Base-by-base conservation (phyloP, 2,797 vertebrate genomes). In the Alexandromys oeconomus region DNA sequence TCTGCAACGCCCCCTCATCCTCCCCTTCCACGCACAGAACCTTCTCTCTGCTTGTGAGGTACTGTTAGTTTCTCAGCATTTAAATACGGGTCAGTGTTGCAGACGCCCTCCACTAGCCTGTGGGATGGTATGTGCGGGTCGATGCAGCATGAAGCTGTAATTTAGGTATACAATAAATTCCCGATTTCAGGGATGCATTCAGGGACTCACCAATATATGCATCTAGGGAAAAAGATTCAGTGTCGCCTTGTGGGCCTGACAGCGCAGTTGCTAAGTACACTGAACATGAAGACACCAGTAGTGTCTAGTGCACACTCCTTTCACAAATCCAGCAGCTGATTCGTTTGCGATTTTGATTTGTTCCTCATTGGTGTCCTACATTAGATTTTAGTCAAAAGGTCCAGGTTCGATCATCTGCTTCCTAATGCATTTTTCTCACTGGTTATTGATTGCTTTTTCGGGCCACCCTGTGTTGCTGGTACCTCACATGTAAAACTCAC, bases 121-220 rank as follows among this genome's bases (percentile, higher is more conserved):
- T 82, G 82, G 63, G 67, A 93, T 78, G 59, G 48, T n/a, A 87
- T 34, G 81, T 74, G 86, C 46, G 89, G 82, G 82, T 5, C 80
- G 31, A 91, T 1, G 46, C 4, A 19, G 61, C 92, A 92, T 94
- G 31, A 19, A 80, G 78, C 63, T 84, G 0, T 46, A 76, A 34
- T 34, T 85, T 81, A 93, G 43, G 69, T 90, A 34, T 48, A 40
- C 86, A 63, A 74, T 48, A 61, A 91, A 92, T 63, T 92, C 85
- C 87, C 87, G 87, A 93, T 90, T 96, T 96, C 93, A 92, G 3
- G 3, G 67, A 84, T 0, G 97, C 59, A 2, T 1, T 97, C 96
- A 96, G 92, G 96, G 85, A 46, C 34, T 87, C 65, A 93, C 23
- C 1, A 82, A 27, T 17, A 95, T 12, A 40, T 84, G 79, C 93